Evolutionary conservation across 2,888 invertebrate species (phyloP).

Genomic region (Sesamia inferens): DNA sequence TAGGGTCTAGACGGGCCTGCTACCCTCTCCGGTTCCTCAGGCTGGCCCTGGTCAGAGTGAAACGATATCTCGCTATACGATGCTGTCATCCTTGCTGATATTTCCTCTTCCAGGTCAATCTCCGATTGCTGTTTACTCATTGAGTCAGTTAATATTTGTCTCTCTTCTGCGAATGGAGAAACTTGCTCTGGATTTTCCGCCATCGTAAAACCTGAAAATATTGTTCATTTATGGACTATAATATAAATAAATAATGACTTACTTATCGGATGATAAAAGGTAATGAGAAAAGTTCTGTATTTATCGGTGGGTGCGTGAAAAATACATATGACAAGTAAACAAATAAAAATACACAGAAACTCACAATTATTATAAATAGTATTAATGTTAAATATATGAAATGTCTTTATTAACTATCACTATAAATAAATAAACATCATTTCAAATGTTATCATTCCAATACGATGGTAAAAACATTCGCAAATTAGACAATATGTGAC

Average conservation of each 20-base stretch:
- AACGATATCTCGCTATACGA: constrained; percentile 95
- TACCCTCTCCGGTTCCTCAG: constrained; percentile 70
- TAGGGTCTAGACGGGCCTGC: constrained; percentile 85
- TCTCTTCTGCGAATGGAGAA: constrained; percentile 68
- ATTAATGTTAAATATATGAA: neutral
- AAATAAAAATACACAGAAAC: neutral
- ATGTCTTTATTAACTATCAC: neutral
- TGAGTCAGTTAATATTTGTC: constrained; percentile 55
- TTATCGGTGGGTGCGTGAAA: neutral
- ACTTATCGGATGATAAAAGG: neutral
- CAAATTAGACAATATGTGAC: neutral
- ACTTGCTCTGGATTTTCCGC: constrained; percentile 55
- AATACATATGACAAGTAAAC: constrained; percentile 1
- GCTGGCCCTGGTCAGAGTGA: constrained; percentile 89
- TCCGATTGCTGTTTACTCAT: constrained; percentile 73
- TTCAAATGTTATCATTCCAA: neutral
- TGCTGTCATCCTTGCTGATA: constrained; percentile 93
- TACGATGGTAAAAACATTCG: neutral
- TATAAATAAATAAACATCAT: constrained; percentile 17
- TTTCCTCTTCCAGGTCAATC: constrained; percentile 87
- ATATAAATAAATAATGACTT: neutral
- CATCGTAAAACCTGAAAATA: constrained; percentile 56
- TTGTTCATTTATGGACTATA: neutral
- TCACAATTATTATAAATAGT: constrained; percentile 33
- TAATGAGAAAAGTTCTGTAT: neutral